phyloP scores from a whole-genome alignment of 2,888 invertebrate species.

The Troides helena region DNA sequence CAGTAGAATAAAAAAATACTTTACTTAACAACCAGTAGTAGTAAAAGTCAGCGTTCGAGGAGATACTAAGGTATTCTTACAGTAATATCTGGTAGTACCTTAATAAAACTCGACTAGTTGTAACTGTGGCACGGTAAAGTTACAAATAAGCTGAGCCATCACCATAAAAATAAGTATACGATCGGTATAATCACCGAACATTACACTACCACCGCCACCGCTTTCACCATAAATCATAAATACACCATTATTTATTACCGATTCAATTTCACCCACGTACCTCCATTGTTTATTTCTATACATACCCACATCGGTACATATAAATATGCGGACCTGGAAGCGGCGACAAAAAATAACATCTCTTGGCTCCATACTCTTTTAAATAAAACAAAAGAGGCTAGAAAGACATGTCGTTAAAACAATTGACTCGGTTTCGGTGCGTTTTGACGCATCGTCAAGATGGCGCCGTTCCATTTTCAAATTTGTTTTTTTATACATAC shows the following conservation, averaged over 20 bases:
- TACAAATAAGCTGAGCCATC: background rate
- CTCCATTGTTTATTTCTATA: constrained; percentile 64
- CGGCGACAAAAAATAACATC: constrained; percentile 57
- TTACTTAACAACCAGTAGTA: too few species aligned
- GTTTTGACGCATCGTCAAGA: constrained; percentile 49
- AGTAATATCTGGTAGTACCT: too few species aligned
- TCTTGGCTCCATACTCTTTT: constrained; percentile 64
- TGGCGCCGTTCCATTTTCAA: constrained; percentile 40
- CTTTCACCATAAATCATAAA: constrained; percentile 66
- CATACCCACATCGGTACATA: constrained; percentile 43
- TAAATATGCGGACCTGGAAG: constrained; percentile 50
- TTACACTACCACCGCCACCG: constrained; percentile 29
- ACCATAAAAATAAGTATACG: constrained; percentile 27
- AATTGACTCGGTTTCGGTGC: constrained; percentile 60
- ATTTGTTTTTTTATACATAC: constrained; percentile 33
- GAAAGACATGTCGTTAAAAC: constrained; percentile 78
- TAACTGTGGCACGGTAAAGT: background rate
- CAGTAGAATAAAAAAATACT: too few species aligned
- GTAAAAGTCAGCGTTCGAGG: too few species aligned
- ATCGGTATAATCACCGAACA: background rate
- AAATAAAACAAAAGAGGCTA: constrained; percentile 78
- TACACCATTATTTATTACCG: constrained; percentile 76
- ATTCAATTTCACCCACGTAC: constrained; percentile 73
- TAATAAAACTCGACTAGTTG: too few species aligned
- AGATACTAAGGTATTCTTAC: too few species aligned